Base-by-base conservation (phyloP, 2,888 invertebrate genomes). In the Drosophila mimica region DNA sequence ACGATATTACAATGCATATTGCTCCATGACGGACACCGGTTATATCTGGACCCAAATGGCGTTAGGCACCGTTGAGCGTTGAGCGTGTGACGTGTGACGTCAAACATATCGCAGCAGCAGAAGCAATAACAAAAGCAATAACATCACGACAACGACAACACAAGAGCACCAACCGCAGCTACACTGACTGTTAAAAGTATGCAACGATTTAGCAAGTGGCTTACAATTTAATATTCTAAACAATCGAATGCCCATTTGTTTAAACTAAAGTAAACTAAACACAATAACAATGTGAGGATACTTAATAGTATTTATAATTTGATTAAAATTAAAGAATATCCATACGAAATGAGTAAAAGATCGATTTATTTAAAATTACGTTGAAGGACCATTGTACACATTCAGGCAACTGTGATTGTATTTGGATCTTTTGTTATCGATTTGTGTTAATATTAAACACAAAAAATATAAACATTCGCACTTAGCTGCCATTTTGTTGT, bases 11-110 rank as follows among this genome's bases (percentile, higher is more conserved):
- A 97, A 98, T 91, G 98, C 98, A 7, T 96, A 96, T 85, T 98
- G 98, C 93, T 96, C 97, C 72, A 97, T 98, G 96, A 97, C 97
- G 30, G 96, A 96, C 80, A 97, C 97, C 40, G 97, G 97, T 30
- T 97, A 97, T 93, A 97, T 98, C 91, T 98, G 97, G 98, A 96
- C 96, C 74, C 20, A 93, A 92, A 64, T 94, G 93, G 94, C 92
- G 87, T 49, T 93, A 93, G 92, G 91, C 80, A 73, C 87, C 88
- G 82, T 76, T 70, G 80, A 77, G 60, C 78, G 70, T 11, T 78
- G 34, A 59, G 60, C 49, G 36, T 67, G 69, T 80, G 81, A 81
- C 49, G 36, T 67, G 69, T 80, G 81, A 81, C 81, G 81, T 81
- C 81, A 81, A 75, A 78, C 81, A 80, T 71, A 81, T 74, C 79